phyloP scores from a whole-genome alignment of 2,113 vertebrate species.

The Gobio gobio region DNA sequence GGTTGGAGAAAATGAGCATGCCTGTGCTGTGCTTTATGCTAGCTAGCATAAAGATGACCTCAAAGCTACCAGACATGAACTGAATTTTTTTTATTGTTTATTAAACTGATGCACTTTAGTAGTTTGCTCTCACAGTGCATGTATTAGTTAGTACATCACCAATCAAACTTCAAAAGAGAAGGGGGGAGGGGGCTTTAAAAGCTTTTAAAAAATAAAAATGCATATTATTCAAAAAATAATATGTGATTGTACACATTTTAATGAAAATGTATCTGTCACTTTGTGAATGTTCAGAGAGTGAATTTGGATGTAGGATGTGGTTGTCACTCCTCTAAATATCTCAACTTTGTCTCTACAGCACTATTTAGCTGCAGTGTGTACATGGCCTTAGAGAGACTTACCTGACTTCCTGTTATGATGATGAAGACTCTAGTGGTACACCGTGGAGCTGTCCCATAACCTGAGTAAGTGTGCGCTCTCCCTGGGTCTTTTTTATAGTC shows the following conservation, averaged over 20 bases:
- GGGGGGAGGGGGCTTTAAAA: too few relatives aligned
- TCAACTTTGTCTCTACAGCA: background rate
- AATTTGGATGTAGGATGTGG: background rate
- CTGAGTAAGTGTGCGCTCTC: slow-evolving; percentile 38
- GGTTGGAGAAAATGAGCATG: background rate
- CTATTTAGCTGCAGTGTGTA: slow-evolving; percentile 1
- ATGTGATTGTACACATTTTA: background rate
- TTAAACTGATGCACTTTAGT: too few relatives aligned
- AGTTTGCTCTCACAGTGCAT: too few relatives aligned
- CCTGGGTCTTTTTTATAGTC: slow-evolving; percentile 39
- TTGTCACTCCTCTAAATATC: background rate
- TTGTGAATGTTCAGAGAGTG: background rate
- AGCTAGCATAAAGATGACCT: too few relatives aligned
- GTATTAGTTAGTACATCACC: too few relatives aligned
- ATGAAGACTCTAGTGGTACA: slow-evolving; percentile 17
- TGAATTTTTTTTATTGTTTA: too few relatives aligned
- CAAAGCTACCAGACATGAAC: too few relatives aligned
- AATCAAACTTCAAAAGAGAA: too few relatives aligned
- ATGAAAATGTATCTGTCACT: background rate
- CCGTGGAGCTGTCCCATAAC: slow-evolving; percentile 30
- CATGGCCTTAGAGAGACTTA: background rate
- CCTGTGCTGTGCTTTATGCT: too few relatives aligned
- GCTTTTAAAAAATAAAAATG: background rate
- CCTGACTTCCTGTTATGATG: slow-evolving; percentile 35
- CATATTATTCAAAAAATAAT: background rate